Evolutionary conservation across 2,888 invertebrate genomes (phyloP), one percentile per base, ranked within the genome.

Genomic region (Hylaea fasciaria): DNA sequence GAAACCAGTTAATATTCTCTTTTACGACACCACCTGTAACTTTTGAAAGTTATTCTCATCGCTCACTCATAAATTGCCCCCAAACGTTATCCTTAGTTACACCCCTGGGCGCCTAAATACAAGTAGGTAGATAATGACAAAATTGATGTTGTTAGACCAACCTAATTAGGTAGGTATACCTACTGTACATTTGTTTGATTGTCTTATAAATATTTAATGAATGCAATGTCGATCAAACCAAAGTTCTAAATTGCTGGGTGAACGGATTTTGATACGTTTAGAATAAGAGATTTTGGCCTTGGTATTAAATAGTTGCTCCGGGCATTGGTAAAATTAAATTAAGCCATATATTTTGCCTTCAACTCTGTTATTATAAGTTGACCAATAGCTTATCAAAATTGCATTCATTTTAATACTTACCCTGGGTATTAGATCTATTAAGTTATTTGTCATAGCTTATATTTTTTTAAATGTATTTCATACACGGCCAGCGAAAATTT

Each of bases 101-200:
- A 9, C 1, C 3, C 32, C 32, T 10, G 32, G 7, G 32, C 32
- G 9, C 32, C 32, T 32, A 32, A 9, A 2, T 32, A 32, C 32
- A 9, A 32, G 32, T 32, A 32, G 32, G 32, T 32, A 32, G 32
- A 32, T 64, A 69, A 69, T 66, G 53, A 66, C 59, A 51, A 58
- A 66, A 66, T 69, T 59, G 62, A 41, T 63, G 46, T 61, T 53
- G 57, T 63, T 64, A 60, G 57, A 52, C 56, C 52, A 61, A 62
- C 52, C 53, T 64, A 57, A 62, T 65, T 57, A 58, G 43, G 37
- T 22, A 58, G 2, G 10, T 11, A 9, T 35, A 28, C 22, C 49
- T n/a, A n/a, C 44, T 49, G 51, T 57, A 35, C 37, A 62, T 57
- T 50, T 16, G 57, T 57, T 49, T 46, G 51, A 60, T 53, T 60